A percentile compares a stretch with the other conserved stretches of the same genome.
Evolutionary conservation across 2,113 vertebrate species (phyloP).

Genomic region (Recurvirostra avosetta): DNA sequence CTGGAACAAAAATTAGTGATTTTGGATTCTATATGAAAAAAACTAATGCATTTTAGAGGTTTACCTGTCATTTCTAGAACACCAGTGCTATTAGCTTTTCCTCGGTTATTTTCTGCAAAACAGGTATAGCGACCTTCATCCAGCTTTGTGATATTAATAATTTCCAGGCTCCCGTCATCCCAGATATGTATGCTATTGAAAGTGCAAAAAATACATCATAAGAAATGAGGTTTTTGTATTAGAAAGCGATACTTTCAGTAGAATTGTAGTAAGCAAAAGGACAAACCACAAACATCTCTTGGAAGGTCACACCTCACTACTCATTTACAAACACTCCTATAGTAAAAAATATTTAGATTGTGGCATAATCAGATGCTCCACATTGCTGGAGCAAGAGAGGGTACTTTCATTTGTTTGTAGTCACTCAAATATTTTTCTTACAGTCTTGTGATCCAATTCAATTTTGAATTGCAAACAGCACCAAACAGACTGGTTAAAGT

Average conservation of each 20-base stretch:
- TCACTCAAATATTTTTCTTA: background rate
- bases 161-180: conserved; percentile 94
- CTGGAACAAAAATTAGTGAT: background rate
- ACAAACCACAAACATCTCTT: background rate
- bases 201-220: background rate
- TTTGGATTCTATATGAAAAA: background rate
- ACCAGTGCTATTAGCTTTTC: conserved; percentile 91
- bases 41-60: background rate
- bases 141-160: conserved; percentile 85
- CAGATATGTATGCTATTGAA: conserved; percentile 84
- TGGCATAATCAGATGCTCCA: background rate
- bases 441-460: background rate
- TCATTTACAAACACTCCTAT: background rate
- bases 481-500: background rate
- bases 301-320: background rate
- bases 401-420: background rate
- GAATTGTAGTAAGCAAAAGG: background rate
- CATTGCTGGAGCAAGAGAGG: background rate
- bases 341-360: background rate
- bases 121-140: conserved; percentile 93
- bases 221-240: background rate
- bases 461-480: background rate
- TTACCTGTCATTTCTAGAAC: conserved; percentile 87
- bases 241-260: background rate
- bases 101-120: conserved; percentile 91